Evolutionary conservation across 1,140 invertebrate species (phyloP), one percentile per base, ranked within the genome.

Genomic region (Temnothorax nylanderi): DNA sequence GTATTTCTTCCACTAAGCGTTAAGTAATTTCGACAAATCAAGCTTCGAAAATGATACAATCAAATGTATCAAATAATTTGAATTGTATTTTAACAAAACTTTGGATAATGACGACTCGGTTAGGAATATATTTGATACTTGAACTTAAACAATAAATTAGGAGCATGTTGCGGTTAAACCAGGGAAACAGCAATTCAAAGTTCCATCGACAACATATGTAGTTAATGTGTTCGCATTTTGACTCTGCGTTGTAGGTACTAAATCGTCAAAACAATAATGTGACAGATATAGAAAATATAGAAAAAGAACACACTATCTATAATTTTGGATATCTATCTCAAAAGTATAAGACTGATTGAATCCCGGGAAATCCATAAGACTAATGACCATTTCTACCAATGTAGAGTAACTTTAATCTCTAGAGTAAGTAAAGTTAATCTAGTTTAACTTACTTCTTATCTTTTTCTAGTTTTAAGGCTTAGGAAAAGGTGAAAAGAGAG

Each of bases 121-220:
- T 76, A 44, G 58, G 13, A 5, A 65, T 26, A 13, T 65, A 49
- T 21, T 58, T 75, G 18, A 41, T 75, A 75, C 21, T 58, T 18
- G 3, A 77, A 77, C 56, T 77, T 64, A 44, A 34, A 32, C 41
- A 47, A 77, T 78, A 78, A 78, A 78, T 65, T 78, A 51, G 26
- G 26, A 65, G 44, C 16, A 78, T 26, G 26, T 78, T 64, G 44
- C 11, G 76, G 26, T 56, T 18, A 26, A 64, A 64, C 58, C 58
- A 37, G 26, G 58, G 41, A 34, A 78, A 49, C 58, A 65, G 32
- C 44, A 78, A 78, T 65, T 65, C 76, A 65, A 65, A 78, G 41
- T 65, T 65, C 6, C 41, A 65, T 65, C 75, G 60, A 47, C 41
- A 56, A 65, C 60, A 78, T 6, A 44, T 75, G 72, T 41, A 76